A percentile compares a stretch with the other conserved stretches of the same genome.
phyloP scores from a whole-genome alignment of 2,888 invertebrate genomes.

The Leptothorax acervorum region DNA sequence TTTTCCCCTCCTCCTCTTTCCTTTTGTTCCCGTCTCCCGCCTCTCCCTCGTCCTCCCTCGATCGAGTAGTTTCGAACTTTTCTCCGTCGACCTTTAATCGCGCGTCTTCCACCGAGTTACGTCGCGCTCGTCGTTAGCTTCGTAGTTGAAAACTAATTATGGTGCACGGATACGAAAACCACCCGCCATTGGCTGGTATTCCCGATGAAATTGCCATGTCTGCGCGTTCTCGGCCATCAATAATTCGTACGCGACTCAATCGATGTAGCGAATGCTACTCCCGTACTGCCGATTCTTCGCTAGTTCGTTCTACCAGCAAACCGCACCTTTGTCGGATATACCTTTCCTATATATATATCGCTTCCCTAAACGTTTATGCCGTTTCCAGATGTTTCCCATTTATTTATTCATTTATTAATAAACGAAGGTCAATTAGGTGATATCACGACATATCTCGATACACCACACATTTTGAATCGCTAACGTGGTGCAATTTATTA shows the following conservation, averaged over 20 bases:
- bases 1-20: not conserved
- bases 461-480: not conserved
- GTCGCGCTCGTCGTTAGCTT: conserved; percentile 61
- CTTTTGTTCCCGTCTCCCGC: not conserved
- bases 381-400: not conserved
- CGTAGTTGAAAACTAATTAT: conserved; percentile 64
- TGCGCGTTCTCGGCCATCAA: conserved; percentile 47
- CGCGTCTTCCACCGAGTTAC: conserved; percentile 43
- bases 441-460: not conserved
- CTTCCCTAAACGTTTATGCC: not conserved
- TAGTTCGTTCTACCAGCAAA: not conserved
- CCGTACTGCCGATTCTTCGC: conserved; percentile 12
- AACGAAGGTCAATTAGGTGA: not conserved
- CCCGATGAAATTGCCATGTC: conserved; percentile 58
- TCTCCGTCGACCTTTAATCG: conserved; percentile 54
- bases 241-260: conserved; percentile 54
- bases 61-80: conserved; percentile 46
- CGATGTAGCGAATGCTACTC: conserved; percentile 23
- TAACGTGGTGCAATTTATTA: not conserved
- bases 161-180: conserved; percentile 13
- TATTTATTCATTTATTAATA: not conserved
- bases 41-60: conserved; percentile 12
- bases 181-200: conserved; percentile 19
- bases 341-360: not conserved
- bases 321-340: not conserved